A percentile compares a stretch with the other conserved stretches of the same genome.
Evolutionary conservation across 2,888 invertebrate species (phyloP).

Genomic region (Conops quadrifasciatus): DNA sequence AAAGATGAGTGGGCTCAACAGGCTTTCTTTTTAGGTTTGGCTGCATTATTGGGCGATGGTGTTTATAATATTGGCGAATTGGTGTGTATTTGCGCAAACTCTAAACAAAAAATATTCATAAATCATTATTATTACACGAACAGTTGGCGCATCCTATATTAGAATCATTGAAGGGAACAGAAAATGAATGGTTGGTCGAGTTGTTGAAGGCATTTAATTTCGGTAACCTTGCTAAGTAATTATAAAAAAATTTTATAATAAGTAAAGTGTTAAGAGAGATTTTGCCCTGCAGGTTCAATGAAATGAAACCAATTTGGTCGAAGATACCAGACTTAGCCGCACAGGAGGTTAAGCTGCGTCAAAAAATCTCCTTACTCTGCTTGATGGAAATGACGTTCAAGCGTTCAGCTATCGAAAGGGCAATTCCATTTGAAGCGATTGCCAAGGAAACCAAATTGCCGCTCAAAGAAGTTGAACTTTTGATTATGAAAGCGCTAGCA

Average conservation of each 20-base stretch:
- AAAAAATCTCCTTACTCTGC: constrained; percentile 94
- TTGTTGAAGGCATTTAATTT: constrained; percentile 86
- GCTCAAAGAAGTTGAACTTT: constrained; percentile 86
- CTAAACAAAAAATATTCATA: not conserved
- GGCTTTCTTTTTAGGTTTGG: constrained; percentile 91
- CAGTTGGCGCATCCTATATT: constrained; percentile 93
- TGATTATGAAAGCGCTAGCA: constrained; percentile 98
- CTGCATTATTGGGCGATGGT: constrained; percentile 92
- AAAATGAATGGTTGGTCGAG: constrained; percentile 87
- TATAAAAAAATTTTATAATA: not conserved
- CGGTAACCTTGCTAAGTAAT: constrained; percentile 78
- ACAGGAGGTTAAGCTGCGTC: constrained; percentile 81
- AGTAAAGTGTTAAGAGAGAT: constrained; percentile 5
- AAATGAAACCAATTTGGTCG: constrained; percentile 74
- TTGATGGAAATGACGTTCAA: constrained; percentile 99
- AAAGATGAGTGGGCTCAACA: constrained; percentile 75
- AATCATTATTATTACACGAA: not conserved
- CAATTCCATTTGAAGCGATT: constrained; percentile 90
- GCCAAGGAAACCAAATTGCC: constrained; percentile 85
- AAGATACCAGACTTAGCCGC: constrained; percentile 84
- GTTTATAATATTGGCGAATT: constrained; percentile 98
- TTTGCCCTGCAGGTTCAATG: constrained; percentile 68
- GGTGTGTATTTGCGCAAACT: constrained; percentile 64
- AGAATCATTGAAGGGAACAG: constrained; percentile 80
- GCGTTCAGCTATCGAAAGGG: constrained; percentile 85